Evolutionary conservation across 2,888 invertebrate species (phyloP).

Genomic region (Limnephilus rhombicus): DNA sequence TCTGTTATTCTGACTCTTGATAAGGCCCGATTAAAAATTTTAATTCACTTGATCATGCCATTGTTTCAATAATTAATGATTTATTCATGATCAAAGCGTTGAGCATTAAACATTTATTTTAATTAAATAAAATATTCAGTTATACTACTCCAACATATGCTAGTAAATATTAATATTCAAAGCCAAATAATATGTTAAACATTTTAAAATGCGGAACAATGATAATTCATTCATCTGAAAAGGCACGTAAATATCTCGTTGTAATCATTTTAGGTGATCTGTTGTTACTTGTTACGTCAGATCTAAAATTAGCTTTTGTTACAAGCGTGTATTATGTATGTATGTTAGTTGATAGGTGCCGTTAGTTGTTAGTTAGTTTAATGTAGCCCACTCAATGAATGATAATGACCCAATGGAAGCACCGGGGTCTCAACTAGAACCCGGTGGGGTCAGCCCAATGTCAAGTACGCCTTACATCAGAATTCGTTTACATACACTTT

Average conservation of each 20-base stretch:
- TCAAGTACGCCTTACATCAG: conserved; percentile 36
- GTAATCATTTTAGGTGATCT: conserved; percentile 15
- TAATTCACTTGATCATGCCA: no score
- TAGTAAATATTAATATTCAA: no score
- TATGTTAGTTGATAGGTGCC: neutral
- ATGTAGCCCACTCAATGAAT: conserved; percentile 32
- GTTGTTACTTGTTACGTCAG: conserved; percentile 9
- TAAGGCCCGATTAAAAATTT: no score
- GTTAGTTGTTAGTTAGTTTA: conserved; percentile 5
- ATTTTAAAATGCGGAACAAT: neutral
- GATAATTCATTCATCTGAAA: neutral
- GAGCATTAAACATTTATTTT: no score
- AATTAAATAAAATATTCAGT: neutral
- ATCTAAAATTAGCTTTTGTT: conserved; percentile 46
- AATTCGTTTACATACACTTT: conserved; percentile 28
- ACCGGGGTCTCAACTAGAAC: neutral
- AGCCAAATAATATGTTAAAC: neutral
- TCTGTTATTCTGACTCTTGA: no score
- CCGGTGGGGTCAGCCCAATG: conserved; percentile 32
- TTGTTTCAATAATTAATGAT: no score
- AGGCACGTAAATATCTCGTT: conserved; percentile 3
- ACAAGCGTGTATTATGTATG: neutral
- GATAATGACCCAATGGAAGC: conserved; percentile 43
- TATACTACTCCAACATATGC: neutral
- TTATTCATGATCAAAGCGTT: no score